phyloP scores from a whole-genome alignment of 2,888 invertebrate genomes.

The Callyntrura guangdongensis region DNA sequence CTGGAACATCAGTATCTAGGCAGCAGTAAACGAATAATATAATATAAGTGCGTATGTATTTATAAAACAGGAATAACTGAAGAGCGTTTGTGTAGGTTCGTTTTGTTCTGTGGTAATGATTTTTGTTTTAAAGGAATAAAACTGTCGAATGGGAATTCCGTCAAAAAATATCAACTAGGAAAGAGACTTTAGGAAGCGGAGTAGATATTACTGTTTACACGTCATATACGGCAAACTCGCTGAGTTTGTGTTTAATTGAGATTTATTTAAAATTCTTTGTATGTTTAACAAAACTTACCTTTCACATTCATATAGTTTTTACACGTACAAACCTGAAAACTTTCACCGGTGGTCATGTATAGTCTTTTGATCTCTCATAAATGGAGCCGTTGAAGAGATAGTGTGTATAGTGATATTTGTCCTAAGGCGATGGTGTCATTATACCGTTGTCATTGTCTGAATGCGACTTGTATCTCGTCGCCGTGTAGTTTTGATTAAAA shows the following conservation, averaged over 20 bases:
- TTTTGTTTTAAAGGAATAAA: too few relatives aligned
- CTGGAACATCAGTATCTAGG: constrained; percentile 68
- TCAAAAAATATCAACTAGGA: too few relatives aligned
- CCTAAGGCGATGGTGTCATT: constrained; percentile 20
- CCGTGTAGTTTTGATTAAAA: not conserved
- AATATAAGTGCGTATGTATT: not conserved
- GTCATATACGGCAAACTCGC: not conserved
- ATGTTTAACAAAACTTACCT: constrained; percentile 7
- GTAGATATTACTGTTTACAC: not conserved
- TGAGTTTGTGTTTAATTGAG: not conserved
- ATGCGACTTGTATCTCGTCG: constrained; percentile 4
- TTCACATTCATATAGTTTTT: not conserved
- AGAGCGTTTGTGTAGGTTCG: not conserved
- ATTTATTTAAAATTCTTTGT: constrained; percentile 4
- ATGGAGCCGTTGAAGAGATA: not conserved
- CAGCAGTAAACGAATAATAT: not conserved
- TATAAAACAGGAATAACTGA: not conserved
- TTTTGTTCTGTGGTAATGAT: not conserved
- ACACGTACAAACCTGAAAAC: not conserved
- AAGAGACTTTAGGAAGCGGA: not conserved
- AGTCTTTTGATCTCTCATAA: constrained; percentile 47
- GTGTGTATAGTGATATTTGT: constrained; percentile 14
- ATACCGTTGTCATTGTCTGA: constrained; percentile 3
- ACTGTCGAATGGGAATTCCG: too few relatives aligned
- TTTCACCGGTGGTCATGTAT: constrained; percentile 35